These are phyloP conservation scores for Acrobeloides nanus DNA, from an alignment of 2,888 invertebrate species.

Conservation along the genomic window DNA sequence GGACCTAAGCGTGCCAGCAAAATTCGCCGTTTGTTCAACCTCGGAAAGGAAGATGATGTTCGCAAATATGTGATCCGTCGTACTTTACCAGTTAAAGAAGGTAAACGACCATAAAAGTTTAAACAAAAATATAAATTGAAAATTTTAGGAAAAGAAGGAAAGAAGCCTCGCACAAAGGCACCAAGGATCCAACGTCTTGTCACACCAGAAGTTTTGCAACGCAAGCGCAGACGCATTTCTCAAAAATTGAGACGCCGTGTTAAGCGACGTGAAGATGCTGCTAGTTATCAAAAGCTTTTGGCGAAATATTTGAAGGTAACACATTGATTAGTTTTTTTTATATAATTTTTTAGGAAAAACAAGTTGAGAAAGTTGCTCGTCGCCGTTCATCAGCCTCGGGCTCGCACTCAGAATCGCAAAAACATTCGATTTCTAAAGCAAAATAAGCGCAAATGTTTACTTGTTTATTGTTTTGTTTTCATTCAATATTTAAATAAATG, in stretches of 20 bases:
- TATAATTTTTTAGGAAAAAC: constrained; percentile 49
- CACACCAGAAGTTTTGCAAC: constrained; percentile 75
- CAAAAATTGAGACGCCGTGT: constrained; percentile 80
- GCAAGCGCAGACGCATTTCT: constrained; percentile 79
- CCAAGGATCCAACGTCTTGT: constrained; percentile 92
- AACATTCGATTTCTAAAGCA: too few species aligned
- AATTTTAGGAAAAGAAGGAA: too few species aligned
- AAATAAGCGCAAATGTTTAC: too few species aligned
- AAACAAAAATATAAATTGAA: too few species aligned
- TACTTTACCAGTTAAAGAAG: constrained; percentile 66
- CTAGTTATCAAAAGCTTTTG: constrained; percentile 82
- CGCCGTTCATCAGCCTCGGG: constrained; percentile 48
- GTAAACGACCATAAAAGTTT: too few species aligned
- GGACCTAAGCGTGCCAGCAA: constrained; percentile 95
- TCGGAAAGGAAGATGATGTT: constrained; percentile 92
- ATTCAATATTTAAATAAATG: too few species aligned
- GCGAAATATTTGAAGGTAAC: constrained; percentile 86
- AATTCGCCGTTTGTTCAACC: constrained; percentile 90
- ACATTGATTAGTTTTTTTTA: too few species aligned
- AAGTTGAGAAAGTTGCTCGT: constrained; percentile 49
- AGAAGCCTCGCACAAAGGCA: constrained; percentile 73
- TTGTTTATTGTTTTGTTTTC: too few species aligned
- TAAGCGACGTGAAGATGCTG: constrained; percentile 76
- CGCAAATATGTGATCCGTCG: constrained; percentile 91
- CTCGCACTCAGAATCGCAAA: constrained; percentile 24